Evolutionary conservation across 2,888 invertebrate genomes (phyloP).

Genomic region (Tridacna gigas): DNA sequence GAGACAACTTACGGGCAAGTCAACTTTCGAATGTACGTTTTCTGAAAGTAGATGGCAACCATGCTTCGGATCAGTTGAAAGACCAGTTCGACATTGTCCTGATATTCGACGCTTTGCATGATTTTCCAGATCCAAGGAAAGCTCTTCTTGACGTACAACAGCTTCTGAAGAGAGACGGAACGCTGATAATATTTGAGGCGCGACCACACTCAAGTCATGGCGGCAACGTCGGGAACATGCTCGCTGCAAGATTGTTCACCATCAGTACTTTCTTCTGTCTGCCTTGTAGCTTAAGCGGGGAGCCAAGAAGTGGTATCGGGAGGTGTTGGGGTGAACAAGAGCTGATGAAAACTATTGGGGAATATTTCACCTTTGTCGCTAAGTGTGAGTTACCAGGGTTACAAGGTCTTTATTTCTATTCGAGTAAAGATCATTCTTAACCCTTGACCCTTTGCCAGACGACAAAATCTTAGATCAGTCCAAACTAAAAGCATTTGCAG

Average conservation of each 20-base stretch:
- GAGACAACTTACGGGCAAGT: background rate
- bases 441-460: too few species aligned
- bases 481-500: too few species aligned
- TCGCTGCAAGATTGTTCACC: conserved; percentile 30
- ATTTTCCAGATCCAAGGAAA: conserved; percentile 33
- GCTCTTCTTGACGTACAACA: conserved; percentile 25
- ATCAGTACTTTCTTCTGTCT: conserved; percentile 52
- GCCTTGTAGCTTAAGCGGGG: conserved; percentile 37
- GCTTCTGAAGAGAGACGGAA: conserved; percentile 36
- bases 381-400: background rate
- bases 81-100: conserved; percentile 39
- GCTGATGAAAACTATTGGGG: conserved; percentile 18
- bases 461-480: too few species aligned
- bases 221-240: conserved; percentile 22
- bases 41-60: conserved; percentile 24
- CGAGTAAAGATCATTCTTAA: background rate
- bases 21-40: conserved; percentile 24
- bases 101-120: conserved; percentile 42
- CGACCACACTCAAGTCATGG: conserved; percentile 24
- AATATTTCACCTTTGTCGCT: background rate
- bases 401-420: background rate
- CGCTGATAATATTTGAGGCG: conserved; percentile 25
- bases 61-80: conserved; percentile 24
- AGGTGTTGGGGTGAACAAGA: conserved; percentile 50
- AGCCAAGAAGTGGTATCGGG: conserved; percentile 46